Evolutionary conservation across 2,113 vertebrate species (phyloP), one percentile per base, ranked within the genome.

Genomic region (Carassius carassius): DNA sequence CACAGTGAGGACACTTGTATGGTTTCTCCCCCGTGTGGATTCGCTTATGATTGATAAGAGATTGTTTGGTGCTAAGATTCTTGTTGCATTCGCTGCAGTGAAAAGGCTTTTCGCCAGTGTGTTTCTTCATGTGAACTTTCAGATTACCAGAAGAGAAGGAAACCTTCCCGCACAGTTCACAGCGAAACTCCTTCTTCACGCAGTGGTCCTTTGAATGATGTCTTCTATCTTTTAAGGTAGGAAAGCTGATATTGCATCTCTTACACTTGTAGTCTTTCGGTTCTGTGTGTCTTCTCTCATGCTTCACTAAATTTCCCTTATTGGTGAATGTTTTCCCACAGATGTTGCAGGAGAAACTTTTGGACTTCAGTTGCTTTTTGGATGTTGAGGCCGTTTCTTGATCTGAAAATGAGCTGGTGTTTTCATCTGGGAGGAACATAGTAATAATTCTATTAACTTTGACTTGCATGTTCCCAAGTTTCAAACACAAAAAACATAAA

Each of bases 21-120:
- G 87, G 84, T 41, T 58, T 85, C 12, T 88, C 87, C 0, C 87
- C 87, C 0, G 87, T 88, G 69, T 88, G 87, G 1, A 77, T 74
- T 19, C 87, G 58, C 19, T 74, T 76, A 7, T 88, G 87, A 14
- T 85, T 29, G 4, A 82, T 13, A 14, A 85, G 82, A 76, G 69
- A 78, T 16, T 84, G 72, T 7, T 83, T 70, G 21, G 82, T 72
- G 12, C 70, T 77, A 10, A 81, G 85, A 0, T 73, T 37, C 73
- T 87, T 85, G 3, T 25, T 51, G 41, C 86, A 85, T 3, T 82
- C 62, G 5, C 78, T 76, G 67, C 86, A 87, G 21, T 82, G 82
- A 9, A 83, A 85, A 8, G 79, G 79, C 47, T 87, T 87, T 4
- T 85, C 75, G 3, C 78, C 83, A 0, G 73, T 85, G 41, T 87